A percentile compares a stretch with the other conserved stretches of the same genome.
These are phyloP conservation scores for Schizotus pectinicornis DNA, from an alignment of 2,888 invertebrate species.

Conservation along the genomic window DNA sequence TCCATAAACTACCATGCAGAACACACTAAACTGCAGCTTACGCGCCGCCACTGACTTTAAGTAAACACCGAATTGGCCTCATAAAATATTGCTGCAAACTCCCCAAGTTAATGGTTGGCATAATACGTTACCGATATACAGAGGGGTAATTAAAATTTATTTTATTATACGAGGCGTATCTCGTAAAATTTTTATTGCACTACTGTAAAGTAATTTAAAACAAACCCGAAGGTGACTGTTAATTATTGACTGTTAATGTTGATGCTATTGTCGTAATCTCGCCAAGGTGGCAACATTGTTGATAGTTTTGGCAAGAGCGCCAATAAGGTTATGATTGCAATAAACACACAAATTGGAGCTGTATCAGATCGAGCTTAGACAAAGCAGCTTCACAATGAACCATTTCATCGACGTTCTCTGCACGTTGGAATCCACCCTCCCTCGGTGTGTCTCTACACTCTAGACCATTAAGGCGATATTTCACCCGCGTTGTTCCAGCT, in stretches of 20 bases:
- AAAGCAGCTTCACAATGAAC: conserved; percentile 19
- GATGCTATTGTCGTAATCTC: too few relatives aligned
- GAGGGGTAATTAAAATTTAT: conserved; percentile 11
- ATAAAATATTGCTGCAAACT: conserved; percentile 4
- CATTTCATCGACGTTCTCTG: conserved; percentile 23
- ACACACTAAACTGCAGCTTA: too few relatives aligned
- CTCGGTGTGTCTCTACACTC: conserved; percentile 10
- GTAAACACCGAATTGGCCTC: neutral
- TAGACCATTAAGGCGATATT: too few relatives aligned
- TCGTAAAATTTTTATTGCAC: too few relatives aligned
- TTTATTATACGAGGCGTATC: neutral
- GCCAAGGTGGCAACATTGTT: too few relatives aligned
- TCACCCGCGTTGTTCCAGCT: too few relatives aligned
- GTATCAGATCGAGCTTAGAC: conserved; percentile 22
- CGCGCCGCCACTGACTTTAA: too few relatives aligned
- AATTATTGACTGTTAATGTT: too few relatives aligned
- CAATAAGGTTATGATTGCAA: conserved; percentile 9
- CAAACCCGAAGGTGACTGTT: too few relatives aligned
- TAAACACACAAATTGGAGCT: conserved; percentile 11
- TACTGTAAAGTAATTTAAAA: too few relatives aligned
- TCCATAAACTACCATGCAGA: too few relatives aligned
- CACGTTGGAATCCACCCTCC: conserved; percentile 18
- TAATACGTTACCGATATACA: conserved; percentile 1
- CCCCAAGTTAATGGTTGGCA: neutral
- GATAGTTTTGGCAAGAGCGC: conserved; percentile 4